Evolutionary conservation across 2,888 invertebrate genomes (phyloP).

Genomic region (Parnassius orleans): DNA sequence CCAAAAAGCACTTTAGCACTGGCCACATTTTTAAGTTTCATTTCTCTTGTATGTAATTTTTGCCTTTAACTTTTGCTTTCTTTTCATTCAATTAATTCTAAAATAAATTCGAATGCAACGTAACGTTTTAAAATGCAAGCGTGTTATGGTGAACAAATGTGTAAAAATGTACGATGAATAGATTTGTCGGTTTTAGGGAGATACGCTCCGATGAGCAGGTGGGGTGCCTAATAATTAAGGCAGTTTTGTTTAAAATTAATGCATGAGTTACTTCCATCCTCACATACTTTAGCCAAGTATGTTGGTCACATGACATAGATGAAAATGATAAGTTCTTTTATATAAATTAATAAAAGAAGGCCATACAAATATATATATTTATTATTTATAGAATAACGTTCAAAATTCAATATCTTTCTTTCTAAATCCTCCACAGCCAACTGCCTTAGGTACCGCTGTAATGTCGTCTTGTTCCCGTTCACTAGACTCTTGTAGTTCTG

Average conservation of each 20-base stretch:
- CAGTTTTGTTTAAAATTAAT: slow-evolving; percentile 74
- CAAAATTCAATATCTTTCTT: slow-evolving; percentile 85
- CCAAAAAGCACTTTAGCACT: slow-evolving; percentile 85
- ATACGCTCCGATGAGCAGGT: slow-evolving; percentile 77
- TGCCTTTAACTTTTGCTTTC: neutral
- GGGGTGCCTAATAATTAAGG: slow-evolving; percentile 81
- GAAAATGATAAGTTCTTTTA: slow-evolving; percentile 14
- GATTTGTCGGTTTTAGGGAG: slow-evolving; percentile 78
- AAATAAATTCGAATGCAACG: slow-evolving; percentile 4
- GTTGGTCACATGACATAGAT: slow-evolving; percentile 30
- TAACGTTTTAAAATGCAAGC: slow-evolving; percentile 36
- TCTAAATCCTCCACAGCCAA: slow-evolving; percentile 81
- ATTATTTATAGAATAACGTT: slow-evolving; percentile 35
- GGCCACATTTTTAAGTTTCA: slow-evolving; percentile 67
- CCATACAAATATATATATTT: slow-evolving; percentile 14
- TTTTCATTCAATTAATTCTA: neutral
- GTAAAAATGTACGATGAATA: slow-evolving; percentile 67
- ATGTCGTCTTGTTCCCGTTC: slow-evolving; percentile 83
- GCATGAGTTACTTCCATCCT: slow-evolving; percentile 53
- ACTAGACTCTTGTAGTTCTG: slow-evolving; percentile 84
- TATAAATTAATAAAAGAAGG: slow-evolving; percentile 3
- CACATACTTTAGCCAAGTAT: slow-evolving; percentile 16
- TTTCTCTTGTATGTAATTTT: slow-evolving; percentile 28
- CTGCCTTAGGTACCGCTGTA: slow-evolving; percentile 57
- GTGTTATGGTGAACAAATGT: slow-evolving; percentile 54